Evolutionary conservation across 2,113 vertebrate species (phyloP).

Genomic region (Myanophis thanlyinensis): DNA sequence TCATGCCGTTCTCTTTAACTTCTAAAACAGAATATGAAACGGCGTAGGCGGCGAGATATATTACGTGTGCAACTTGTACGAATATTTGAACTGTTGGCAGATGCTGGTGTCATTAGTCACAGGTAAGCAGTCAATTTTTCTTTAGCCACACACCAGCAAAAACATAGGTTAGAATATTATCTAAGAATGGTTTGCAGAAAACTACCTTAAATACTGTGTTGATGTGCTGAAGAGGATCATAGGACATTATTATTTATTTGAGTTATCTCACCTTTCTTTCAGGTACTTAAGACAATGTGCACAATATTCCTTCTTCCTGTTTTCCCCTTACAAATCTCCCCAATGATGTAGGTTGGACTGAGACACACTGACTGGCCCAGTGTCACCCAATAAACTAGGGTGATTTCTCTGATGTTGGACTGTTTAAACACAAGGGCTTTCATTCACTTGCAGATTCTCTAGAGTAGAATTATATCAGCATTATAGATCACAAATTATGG

Average conservation of each 20-base stretch:
- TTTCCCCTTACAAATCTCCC: not conserved
- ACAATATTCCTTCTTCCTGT: not conserved
- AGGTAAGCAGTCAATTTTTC: slow-evolving; percentile 70
- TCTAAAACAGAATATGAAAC: slow-evolving; percentile 91
- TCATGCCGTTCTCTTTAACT: slow-evolving; percentile 23
- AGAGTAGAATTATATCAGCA: not conserved
- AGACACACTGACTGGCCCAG: not conserved
- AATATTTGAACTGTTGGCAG: slow-evolving; percentile 98
- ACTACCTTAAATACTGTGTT: not conserved
- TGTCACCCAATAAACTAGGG: not conserved
- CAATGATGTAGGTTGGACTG: not conserved
- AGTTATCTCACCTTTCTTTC: not conserved
- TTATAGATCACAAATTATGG: not conserved
- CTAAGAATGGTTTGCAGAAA: not conserved
- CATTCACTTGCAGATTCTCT: not conserved
- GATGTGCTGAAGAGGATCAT: not conserved
- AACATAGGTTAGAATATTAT: not conserved
- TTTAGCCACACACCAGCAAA: not conserved
- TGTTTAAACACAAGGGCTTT: not conserved
- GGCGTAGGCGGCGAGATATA: slow-evolving; percentile 97
- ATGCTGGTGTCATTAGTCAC: slow-evolving; percentile 97
- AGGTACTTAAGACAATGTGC: not conserved
- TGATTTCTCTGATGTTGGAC: not conserved
- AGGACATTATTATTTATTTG: not conserved
- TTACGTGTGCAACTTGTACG: slow-evolving; percentile 97